Evolutionary conservation across 2,797 vertebrate genomes (phyloP).

Genomic region (Pristis pectinata): DNA sequence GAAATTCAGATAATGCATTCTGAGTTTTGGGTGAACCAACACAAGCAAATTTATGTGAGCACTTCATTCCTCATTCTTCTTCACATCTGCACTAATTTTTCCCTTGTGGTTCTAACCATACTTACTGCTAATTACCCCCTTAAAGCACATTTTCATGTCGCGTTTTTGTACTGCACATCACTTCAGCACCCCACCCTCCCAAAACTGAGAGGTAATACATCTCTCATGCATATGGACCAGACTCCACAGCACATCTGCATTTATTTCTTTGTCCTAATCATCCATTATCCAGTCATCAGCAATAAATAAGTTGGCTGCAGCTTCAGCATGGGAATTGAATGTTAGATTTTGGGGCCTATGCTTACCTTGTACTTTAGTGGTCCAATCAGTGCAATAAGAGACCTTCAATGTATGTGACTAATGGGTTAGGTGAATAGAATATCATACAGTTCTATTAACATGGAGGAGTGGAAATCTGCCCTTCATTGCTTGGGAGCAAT

Average conservation of each 20-base stretch:
- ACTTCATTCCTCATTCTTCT: constrained; percentile 24
- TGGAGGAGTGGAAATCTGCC: no score
- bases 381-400: neutral
- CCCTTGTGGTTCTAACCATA: constrained; percentile 27
- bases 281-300: neutral
- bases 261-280: constrained; percentile 6
- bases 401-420: neutral
- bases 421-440: neutral
- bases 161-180: constrained; percentile 8
- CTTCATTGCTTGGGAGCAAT: no score
- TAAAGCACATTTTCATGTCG: neutral
- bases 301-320: no score
- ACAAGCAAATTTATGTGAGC: neutral
- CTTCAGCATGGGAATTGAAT: neutral
- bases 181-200: neutral
- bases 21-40: neutral
- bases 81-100: constrained; percentile 34
- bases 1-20: neutral
- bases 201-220: neutral
- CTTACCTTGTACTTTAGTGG: neutral
- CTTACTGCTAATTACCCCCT: constrained; percentile 22
- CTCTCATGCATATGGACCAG: neutral
- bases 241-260: constrained; percentile 18
- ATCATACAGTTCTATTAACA: neutral
- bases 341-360: neutral